These are phyloP conservation scores for Meloidogyne hapla DNA, from an alignment of 1,140 invertebrate species.

Conservation along the genomic window DNA sequence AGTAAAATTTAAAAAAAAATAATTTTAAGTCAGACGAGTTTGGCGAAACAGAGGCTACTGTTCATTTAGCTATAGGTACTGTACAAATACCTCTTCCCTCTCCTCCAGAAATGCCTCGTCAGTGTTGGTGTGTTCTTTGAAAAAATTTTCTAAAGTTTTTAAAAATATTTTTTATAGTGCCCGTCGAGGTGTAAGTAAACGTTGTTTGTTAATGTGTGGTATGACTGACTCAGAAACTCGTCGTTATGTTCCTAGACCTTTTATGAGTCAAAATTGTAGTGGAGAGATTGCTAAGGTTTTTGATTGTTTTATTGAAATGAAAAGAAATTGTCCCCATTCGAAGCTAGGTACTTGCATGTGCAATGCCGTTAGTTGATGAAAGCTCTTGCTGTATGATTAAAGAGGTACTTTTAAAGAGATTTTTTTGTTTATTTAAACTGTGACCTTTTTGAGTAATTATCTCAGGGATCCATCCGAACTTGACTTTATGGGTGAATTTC, in stretches of 20 bases:
- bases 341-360: slow-evolving; percentile 22
- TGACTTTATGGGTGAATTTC: too few relatives aligned
- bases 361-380: slow-evolving; percentile 22
- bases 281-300: slow-evolving; percentile 22
- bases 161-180: slow-evolving; percentile 14
- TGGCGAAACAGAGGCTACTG: slow-evolving; percentile 12
- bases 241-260: slow-evolving; percentile 26
- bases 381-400: slow-evolving; percentile 24
- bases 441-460: too few relatives aligned
- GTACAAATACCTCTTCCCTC: not conserved
- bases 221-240: slow-evolving; percentile 13
- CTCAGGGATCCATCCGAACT: too few relatives aligned
- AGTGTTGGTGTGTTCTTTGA: slow-evolving; percentile 25
- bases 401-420: not conserved
- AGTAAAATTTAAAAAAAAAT: not conserved
- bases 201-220: slow-evolving; percentile 26
- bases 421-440: not conserved
- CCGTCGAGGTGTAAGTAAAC: not conserved
- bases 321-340: not conserved
- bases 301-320: slow-evolving; percentile 1
- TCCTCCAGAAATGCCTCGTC: slow-evolving; percentile 11
- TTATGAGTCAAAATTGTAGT: slow-evolving; percentile 28
- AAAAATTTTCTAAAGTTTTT: not conserved
- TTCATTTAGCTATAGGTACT: not conserved
- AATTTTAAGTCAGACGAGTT: slow-evolving; percentile 7